phyloP scores from a whole-genome alignment of 53 echinoderm and acorn worm species.

The Mesocentrotus franciscanus region DNA sequence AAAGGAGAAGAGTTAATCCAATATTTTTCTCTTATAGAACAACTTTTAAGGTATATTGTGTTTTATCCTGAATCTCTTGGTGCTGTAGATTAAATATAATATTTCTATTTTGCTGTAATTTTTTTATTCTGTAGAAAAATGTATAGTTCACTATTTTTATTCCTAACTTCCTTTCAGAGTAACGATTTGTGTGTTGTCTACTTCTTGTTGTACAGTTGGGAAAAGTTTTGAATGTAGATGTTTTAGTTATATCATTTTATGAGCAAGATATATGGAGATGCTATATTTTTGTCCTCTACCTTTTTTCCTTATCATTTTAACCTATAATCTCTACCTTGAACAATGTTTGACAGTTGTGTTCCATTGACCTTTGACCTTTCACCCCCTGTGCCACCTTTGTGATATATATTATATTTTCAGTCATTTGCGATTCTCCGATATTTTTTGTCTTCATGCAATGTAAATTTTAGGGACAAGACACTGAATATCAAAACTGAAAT shows the following conservation, averaged over 20 bases:
- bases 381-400: constrained; percentile 26
- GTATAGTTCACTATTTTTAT: constrained; percentile 26
- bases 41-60: neutral
- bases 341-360: constrained; percentile 3
- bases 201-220: constrained; percentile 26
- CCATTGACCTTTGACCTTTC: constrained; percentile 24
- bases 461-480: constrained; percentile 5
- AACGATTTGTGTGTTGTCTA: constrained; percentile 25
- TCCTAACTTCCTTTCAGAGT: constrained; percentile 13
- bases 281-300: constrained; percentile 1
- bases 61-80: constrained; percentile 21
- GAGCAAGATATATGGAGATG: constrained; percentile 10
- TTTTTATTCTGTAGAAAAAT: constrained; percentile 29
- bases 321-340: constrained; percentile 18
- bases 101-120: constrained; percentile 29
- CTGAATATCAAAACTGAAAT: constrained; percentile 24
- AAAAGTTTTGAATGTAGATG: constrained; percentile 19
- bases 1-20: neutral
- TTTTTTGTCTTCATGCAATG: constrained; percentile 16
- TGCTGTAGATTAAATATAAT: constrained; percentile 19
- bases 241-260: neutral
- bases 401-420: constrained; percentile 9
- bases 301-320: constrained; percentile 13
- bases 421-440: constrained; percentile 6
- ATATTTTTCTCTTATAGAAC: neutral